Percentiles rank a stretch among this genome's conserved stretches.
phyloP scores from a whole-genome alignment of 2,888 invertebrate genomes.

The Nomada goodeniana region DNA sequence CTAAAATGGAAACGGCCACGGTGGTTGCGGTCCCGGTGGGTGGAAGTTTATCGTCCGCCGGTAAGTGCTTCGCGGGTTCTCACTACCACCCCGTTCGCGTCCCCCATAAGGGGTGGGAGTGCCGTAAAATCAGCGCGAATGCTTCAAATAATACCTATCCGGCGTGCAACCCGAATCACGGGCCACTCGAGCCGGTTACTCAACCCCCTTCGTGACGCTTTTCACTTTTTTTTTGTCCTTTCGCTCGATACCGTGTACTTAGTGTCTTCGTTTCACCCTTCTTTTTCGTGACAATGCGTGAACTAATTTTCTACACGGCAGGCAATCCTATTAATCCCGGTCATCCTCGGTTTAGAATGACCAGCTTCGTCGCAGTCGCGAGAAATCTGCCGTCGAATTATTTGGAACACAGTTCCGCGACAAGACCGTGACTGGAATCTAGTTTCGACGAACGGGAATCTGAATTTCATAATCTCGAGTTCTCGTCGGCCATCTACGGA shows the following conservation, averaged over 20 bases:
- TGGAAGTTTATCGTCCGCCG: conserved; percentile 75
- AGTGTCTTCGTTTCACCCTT: too few relatives aligned
- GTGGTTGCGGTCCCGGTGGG: conserved; percentile 65
- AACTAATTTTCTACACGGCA: too few relatives aligned
- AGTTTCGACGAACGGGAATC: too few relatives aligned
- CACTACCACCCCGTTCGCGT: conserved; percentile 59
- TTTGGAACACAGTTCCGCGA: too few relatives aligned
- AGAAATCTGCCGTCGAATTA: too few relatives aligned
- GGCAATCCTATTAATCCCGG: too few relatives aligned
- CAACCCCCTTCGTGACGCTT: not conserved
- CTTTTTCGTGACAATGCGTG: too few relatives aligned
- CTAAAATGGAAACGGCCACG: conserved; percentile 76
- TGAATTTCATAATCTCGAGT: too few relatives aligned
- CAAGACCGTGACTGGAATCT: too few relatives aligned
- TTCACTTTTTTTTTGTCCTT: not conserved
- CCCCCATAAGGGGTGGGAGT: conserved; percentile 15
- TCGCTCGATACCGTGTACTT: not conserved
- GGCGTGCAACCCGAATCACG: not conserved
- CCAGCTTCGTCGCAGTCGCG: too few relatives aligned
- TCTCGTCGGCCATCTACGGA: too few relatives aligned
- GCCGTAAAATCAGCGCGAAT: conserved; percentile 76
- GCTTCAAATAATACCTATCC: conserved; percentile 66
- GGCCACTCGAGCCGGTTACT: not conserved
- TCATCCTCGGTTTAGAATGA: too few relatives aligned
- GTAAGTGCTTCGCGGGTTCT: conserved; percentile 76